Conservation (phyloP, 2,797 vertebrate species). For the Hybognathus amarus region DNA sequence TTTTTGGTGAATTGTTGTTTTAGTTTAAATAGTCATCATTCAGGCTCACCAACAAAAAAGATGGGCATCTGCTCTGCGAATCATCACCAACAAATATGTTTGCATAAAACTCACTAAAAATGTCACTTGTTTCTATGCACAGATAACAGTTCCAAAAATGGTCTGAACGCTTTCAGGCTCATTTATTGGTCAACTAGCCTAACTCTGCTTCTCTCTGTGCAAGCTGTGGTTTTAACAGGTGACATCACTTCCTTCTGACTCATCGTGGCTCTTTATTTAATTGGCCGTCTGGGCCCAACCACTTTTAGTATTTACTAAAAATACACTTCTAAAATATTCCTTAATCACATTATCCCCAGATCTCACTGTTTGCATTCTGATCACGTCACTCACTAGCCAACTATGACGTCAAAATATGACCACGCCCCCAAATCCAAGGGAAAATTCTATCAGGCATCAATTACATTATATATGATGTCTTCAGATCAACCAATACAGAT, state of each 20-base stretch:
- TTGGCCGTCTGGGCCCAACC: neutral
- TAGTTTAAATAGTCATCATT: too few species aligned
- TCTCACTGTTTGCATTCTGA: neutral
- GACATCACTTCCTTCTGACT: slow-evolving; percentile 85
- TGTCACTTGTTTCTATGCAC: neutral
- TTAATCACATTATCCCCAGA: neutral
- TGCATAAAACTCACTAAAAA: neutral
- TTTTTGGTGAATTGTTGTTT: too few species aligned
- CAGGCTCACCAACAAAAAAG: too few species aligned
- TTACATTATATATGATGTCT: neutral
- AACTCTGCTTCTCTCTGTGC: slow-evolving; percentile 1
- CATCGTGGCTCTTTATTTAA: slow-evolving; percentile 71
- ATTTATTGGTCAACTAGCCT: slow-evolving; percentile 13
- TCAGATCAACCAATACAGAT: neutral
- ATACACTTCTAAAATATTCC: neutral
- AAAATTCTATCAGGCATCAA: neutral
- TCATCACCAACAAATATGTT: neutral
- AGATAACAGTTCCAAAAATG: slow-evolving; percentile 9
- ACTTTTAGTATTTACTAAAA: neutral
- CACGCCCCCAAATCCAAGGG: neutral
- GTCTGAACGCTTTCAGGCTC: slow-evolving; percentile 43
- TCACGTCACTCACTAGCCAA: neutral
- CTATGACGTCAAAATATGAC: neutral
- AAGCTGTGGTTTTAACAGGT: slow-evolving; percentile 73
- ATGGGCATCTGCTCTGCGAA: too few species aligned